Conservation (phyloP, 2,113 vertebrate genomes). For the Nothobranchius furzeri region DNA sequence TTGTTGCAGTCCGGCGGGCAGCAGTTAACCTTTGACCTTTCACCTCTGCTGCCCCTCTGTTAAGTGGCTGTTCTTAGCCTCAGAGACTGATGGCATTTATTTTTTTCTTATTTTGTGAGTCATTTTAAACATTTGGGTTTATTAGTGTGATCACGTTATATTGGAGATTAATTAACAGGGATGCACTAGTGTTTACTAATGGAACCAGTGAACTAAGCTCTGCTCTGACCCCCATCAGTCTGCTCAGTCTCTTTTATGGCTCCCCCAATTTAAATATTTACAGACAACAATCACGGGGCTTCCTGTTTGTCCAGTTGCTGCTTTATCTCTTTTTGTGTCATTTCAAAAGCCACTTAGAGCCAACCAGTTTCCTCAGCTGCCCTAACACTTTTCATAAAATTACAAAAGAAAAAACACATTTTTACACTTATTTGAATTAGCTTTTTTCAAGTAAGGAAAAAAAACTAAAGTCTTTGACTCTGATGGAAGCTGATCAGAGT, state of each 20-base stretch:
- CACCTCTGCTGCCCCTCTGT: conserved; percentile 64
- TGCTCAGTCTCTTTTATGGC: conserved; percentile 45
- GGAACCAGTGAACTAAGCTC: conserved; percentile 20
- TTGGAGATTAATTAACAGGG: conserved; percentile 4
- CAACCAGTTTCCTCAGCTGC: neutral
- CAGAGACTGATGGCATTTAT: conserved; percentile 67
- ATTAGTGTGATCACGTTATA: neutral
- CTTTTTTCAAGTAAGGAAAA: too few relatives aligned
- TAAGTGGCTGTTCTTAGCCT: conserved; percentile 71
- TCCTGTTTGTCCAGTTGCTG: conserved; percentile 61
- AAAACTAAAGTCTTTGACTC: conserved; percentile 8
- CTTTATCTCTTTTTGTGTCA: conserved; percentile 54
- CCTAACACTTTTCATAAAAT: too few relatives aligned
- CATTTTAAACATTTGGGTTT: neutral
- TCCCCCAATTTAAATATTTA: conserved; percentile 69
- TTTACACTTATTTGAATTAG: too few relatives aligned
- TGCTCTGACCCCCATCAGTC: conserved; percentile 51
- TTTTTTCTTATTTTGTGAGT: conserved; percentile 6
- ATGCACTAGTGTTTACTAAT: conserved; percentile 5
- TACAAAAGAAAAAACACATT: too few relatives aligned
- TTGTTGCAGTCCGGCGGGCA: conserved; percentile 68
- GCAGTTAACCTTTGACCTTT: conserved; percentile 78
- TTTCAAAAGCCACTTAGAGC: conserved; percentile 41
- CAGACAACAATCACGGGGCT: conserved; percentile 53
- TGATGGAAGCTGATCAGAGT: conserved; percentile 44